Conservation (phyloP, 2,888 invertebrate species). For the Epistrophe eligans region DNA sequence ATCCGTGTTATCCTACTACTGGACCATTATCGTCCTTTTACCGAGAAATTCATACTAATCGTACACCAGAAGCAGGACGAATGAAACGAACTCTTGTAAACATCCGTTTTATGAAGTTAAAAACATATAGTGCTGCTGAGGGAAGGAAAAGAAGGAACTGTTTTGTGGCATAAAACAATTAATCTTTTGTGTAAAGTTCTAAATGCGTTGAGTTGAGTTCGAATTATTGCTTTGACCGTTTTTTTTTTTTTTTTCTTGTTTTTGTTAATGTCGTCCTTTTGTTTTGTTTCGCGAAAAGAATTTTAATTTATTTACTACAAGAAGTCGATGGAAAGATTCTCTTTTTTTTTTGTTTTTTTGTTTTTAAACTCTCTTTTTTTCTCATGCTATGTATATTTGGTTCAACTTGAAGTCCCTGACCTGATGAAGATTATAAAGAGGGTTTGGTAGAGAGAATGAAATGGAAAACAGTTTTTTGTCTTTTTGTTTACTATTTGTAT, state of each 20-base stretch:
- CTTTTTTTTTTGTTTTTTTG: background rate
- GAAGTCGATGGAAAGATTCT: slow-evolving; percentile 30
- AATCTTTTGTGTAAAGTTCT: slow-evolving; percentile 45
- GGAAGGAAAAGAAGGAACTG: background rate
- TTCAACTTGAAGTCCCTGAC: slow-evolving; percentile 31
- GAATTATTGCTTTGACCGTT: slow-evolving; percentile 54
- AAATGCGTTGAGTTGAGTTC: slow-evolving; percentile 53
- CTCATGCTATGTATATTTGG: background rate
- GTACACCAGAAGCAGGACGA: background rate
- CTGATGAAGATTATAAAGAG: background rate
- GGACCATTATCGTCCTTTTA: background rate
- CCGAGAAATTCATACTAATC: slow-evolving; percentile 1
- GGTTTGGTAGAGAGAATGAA: background rate
- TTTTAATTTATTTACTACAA: slow-evolving; percentile 70
- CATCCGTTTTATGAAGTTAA: slow-evolving; percentile 12
- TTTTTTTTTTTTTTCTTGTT: background rate
- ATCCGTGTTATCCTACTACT: background rate
- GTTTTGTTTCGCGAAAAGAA: slow-evolving; percentile 46
- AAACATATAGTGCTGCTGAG: background rate
- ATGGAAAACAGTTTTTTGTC: background rate
- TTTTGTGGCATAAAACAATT: slow-evolving; percentile 45
- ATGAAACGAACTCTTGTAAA: background rate
- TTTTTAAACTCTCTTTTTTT: background rate
- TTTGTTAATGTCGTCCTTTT: slow-evolving; percentile 21
- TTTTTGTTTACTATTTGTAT: background rate